Base-by-base conservation (phyloP, 2,888 invertebrate genomes). In the Schizaphis graminum region DNA sequence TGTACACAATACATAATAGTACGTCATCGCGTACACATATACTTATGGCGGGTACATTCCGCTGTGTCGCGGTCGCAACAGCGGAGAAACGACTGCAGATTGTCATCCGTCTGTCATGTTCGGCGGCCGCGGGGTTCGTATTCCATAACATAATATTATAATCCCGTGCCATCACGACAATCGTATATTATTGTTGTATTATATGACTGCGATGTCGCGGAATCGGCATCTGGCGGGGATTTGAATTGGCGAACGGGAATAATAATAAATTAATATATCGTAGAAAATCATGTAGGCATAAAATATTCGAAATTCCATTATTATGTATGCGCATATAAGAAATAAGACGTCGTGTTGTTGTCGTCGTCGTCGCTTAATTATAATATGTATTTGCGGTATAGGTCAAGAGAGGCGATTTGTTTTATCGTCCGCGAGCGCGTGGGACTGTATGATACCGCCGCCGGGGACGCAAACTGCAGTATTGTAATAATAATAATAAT, bases 251-350 rank as follows among this genome's bases (percentile, higher is more conserved):
- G 77, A 77, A 77, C 77, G 21, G 35, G 21, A 35, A 77, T 21
- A 77, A 77, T 77, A 77, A 77, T 77, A 77, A 77, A 67, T 67
- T 77, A 77, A 77, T 77, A 77, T 16, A 77, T 35, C n/a, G 77
- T 77, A 77, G 35, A 77, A 77, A 77, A 8, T 35, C 21, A 21
- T 35, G 35, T 77, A 77, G 21, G 21, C 7, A 35, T 41, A 35
- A 67, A 67, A 35, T 35, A 35, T 35, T 21, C 5, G 77, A 77
- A 77, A 77, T 77, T 77, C 77, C 77, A 77, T 77, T 77, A 35
- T 35, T 53, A 21, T 49, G 8, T 49, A 49, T 53, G 21, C 21
- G 2, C 21, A 35, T 35, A 35, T 35, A 77, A 35, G 21, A 77
- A 35, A 77, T 41, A 35, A 35, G 77, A 35, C 77, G 35, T 35